Conservation (phyloP, 2,797 vertebrate species). For the Harpagifer antarcticus region DNA sequence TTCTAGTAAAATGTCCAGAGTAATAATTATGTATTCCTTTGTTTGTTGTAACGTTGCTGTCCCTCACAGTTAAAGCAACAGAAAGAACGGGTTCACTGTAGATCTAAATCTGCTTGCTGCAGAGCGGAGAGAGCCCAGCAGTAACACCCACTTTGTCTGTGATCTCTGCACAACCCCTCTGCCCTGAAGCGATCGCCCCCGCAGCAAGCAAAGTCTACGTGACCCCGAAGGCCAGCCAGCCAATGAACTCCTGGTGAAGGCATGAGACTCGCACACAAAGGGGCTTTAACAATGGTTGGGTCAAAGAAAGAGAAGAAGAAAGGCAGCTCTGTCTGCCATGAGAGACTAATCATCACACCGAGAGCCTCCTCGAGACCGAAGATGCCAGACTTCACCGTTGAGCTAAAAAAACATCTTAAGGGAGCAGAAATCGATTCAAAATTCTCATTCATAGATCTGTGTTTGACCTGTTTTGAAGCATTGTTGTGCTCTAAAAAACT, state of each 20-base stretch:
- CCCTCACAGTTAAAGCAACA: slow-evolving; percentile 12
- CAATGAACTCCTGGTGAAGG: slow-evolving; percentile 52
- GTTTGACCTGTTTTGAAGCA: slow-evolving; percentile 59
- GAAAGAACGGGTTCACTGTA: slow-evolving; percentile 35
- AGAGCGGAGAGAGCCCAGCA: slow-evolving; percentile 46
- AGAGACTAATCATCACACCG: slow-evolving; percentile 53
- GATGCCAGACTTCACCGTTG: slow-evolving; percentile 42
- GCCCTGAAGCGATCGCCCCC: slow-evolving; percentile 67
- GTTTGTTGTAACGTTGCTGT: not conserved
- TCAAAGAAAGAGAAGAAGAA: slow-evolving; percentile 16
- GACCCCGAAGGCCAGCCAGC: slow-evolving; percentile 59
- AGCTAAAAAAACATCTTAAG: slow-evolving; percentile 45
- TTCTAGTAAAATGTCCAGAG: not conserved
- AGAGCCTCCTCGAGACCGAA: slow-evolving; percentile 24
- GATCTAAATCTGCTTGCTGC: slow-evolving; percentile 37
- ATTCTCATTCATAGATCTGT: slow-evolving; percentile 48
- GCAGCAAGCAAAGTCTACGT: slow-evolving; percentile 41
- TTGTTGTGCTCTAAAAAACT: slow-evolving; percentile 44
- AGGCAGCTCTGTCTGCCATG: slow-evolving; percentile 17
- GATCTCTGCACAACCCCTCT: slow-evolving; percentile 57
- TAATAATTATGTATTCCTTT: not conserved
- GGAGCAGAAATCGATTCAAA: slow-evolving; percentile 64
- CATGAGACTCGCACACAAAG: slow-evolving; percentile 42
- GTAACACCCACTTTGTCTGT: slow-evolving; percentile 56
- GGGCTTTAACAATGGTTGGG: slow-evolving; percentile 41